A percentile compares a stretch with the other conserved stretches of the same genome.
phyloP scores from a whole-genome alignment of 1,140 invertebrate genomes.

The Maconellicoccus hirsutus region DNA sequence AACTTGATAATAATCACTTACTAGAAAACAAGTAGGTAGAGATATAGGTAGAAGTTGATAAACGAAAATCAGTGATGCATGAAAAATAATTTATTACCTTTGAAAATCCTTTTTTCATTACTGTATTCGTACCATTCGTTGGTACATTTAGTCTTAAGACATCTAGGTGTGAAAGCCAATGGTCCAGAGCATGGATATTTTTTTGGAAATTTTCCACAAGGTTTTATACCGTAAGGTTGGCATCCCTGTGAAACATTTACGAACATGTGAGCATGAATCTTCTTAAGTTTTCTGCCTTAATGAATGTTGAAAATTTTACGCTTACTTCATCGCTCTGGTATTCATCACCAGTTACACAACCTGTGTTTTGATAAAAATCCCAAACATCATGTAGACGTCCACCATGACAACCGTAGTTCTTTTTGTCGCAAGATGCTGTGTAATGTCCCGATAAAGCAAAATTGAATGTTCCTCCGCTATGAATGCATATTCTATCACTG shows the following conservation, averaged over 20 bases:
- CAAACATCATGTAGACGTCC: constrained; percentile 48
- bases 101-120: background rate
- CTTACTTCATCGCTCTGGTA: constrained; percentile 38
- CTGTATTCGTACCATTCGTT: constrained; percentile 8
- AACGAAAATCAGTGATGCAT: too few relatives aligned
- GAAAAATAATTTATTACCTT: background rate
- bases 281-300: background rate
- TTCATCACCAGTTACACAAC: constrained; percentile 49
- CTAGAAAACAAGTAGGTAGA: background rate
- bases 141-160: background rate
- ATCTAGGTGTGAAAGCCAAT: background rate
- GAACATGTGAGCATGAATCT: constrained; percentile 13
- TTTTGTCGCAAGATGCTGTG: constrained; percentile 45
- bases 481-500: constrained; percentile 55
- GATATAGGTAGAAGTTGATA: too few relatives aligned
- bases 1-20: background rate
- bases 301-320: constrained; percentile 3
- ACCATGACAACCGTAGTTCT: constrained; percentile 53
- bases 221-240: constrained; percentile 21
- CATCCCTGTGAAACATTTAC: constrained; percentile 21
- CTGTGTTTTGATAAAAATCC: constrained; percentile 41
- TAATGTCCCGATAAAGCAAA: constrained; percentile 42
- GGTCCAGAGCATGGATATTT: background rate
- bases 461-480: constrained; percentile 38
- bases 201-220: constrained; percentile 3